Evolutionary conservation across 2,888 invertebrate species (phyloP).

Genomic region (Chaetogeoica ovagalla): DNA sequence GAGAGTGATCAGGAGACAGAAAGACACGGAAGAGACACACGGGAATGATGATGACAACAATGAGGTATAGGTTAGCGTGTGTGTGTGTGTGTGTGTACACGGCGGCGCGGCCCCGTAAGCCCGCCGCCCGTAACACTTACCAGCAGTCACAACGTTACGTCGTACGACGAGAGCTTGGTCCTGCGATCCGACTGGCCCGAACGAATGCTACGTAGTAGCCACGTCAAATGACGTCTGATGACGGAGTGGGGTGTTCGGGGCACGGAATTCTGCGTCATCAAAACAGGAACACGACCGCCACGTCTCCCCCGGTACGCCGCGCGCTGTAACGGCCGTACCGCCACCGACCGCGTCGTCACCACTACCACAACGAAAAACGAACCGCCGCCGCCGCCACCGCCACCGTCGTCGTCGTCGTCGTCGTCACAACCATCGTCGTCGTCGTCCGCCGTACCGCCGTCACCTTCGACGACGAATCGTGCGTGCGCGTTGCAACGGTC

Average conservation of each 20-base stretch:
- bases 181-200: conserved; percentile 92
- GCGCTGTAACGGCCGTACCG: background rate
- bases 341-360: conserved; percentile 12
- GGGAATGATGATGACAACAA: conserved; percentile 47
- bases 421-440: background rate
- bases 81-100: background rate
- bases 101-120: conserved; percentile 59
- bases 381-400: conserved; percentile 15
- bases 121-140: conserved; percentile 68
- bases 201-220: conserved; percentile 90
- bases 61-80: conserved; percentile 59
- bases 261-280: conserved; percentile 53
- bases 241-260: conserved; percentile 68
- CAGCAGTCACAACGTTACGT: conserved; percentile 71
- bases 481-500: too few species aligned
- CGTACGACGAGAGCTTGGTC: conserved; percentile 89
- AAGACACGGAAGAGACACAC: conserved; percentile 35
- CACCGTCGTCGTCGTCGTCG: conserved; percentile 10
- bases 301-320: background rate
- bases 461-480: background rate
- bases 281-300: conserved; percentile 51
- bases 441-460: background rate
- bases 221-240: conserved; percentile 69
- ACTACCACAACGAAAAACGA: conserved; percentile 20
- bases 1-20: background rate